Evolutionary conservation across 2,797 vertebrate species (phyloP).

Genomic region (Helarctos malayanus): DNA sequence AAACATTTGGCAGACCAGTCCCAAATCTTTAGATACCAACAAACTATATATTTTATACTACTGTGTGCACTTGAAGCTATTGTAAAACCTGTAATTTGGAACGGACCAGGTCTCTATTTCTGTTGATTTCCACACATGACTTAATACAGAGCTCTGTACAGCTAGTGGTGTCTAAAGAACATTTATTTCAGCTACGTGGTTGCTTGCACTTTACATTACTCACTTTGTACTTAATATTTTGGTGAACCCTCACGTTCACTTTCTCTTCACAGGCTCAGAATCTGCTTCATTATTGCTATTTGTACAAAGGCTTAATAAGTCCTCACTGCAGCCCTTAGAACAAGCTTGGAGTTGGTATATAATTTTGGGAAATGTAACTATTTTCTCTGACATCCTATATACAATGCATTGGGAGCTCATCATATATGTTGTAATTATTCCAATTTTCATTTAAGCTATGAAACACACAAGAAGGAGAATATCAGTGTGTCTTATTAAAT

Average conservation of each 20-base stretch:
- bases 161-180: not conserved
- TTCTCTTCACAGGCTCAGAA: not conserved
- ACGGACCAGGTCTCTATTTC: not conserved
- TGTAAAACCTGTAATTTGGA: not conserved
- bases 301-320: not conserved
- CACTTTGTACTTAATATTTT: constrained; percentile 30
- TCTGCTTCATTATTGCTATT: not conserved
- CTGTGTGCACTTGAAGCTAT: not conserved
- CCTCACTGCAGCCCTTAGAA: not conserved
- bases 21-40: not conserved
- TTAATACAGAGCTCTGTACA: not conserved
- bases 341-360: not conserved
- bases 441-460: constrained; percentile 3
- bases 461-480: not conserved
- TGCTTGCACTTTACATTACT: not conserved
- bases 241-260: not conserved
- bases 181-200: not conserved
- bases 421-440: constrained; percentile 30
- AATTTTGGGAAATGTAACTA: not conserved
- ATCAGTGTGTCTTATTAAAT: not conserved
- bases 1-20: not conserved
- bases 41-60: not conserved
- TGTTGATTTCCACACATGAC: not conserved
- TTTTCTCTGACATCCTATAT: not conserved
- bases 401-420: not conserved